Conservation (phyloP, 2,888 invertebrate species). For the Drosophila birchii region DNA sequence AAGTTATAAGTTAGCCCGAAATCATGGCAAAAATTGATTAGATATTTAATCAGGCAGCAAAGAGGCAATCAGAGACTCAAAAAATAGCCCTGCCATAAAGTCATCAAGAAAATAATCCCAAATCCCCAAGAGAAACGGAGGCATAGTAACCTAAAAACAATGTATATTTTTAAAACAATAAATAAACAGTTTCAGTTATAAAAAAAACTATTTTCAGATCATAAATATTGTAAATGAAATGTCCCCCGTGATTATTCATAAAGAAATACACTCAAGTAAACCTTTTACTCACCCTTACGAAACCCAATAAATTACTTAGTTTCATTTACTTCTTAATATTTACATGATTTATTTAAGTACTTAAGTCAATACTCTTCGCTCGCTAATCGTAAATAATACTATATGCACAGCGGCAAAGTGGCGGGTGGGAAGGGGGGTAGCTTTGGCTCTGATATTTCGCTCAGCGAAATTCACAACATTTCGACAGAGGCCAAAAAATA, state of each 20-base stretch:
- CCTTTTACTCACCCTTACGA: too few species aligned
- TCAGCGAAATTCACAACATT: conserved; percentile 54
- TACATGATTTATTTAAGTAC: conserved; percentile 60
- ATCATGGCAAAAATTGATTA: conserved; percentile 28
- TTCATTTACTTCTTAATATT: conserved; percentile 3
- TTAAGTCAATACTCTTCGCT: conserved; percentile 54
- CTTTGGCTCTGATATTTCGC: conserved; percentile 49
- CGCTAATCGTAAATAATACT: conserved; percentile 63
- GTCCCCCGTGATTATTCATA: neutral
- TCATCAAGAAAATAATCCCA: neutral
- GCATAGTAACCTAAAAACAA: neutral
- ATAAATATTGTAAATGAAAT: neutral
- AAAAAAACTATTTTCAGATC: neutral
- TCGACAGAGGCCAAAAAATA: conserved; percentile 56
- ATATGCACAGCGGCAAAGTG: conserved; percentile 58
- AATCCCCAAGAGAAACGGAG: neutral
- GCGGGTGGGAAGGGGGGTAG: conserved; percentile 27
- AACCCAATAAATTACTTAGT: neutral
- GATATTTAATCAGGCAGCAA: conserved; percentile 21
- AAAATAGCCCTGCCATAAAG: conserved; percentile 19
- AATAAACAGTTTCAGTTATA: too few species aligned
- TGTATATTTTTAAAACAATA: neutral
- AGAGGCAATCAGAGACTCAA: conserved; percentile 9
- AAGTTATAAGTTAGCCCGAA: conserved; percentile 8
- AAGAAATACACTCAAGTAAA: neutral